These are phyloP conservation scores for Mimas tiliae DNA, from an alignment of 2,888 invertebrate species.

Conservation along the genomic window DNA sequence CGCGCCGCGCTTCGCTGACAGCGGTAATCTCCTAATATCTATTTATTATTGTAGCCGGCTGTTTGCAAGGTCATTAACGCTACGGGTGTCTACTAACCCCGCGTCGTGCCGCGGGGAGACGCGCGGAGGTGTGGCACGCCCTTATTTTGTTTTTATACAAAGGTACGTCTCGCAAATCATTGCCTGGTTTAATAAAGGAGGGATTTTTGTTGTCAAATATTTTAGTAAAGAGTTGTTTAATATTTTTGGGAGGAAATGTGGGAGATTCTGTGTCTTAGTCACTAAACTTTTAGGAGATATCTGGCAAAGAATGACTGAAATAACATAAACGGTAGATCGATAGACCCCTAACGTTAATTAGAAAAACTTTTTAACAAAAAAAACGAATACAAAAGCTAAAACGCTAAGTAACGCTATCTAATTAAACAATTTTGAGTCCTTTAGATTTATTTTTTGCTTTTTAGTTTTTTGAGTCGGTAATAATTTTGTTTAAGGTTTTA, in stretches of 20 bases:
- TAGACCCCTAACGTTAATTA: too few species aligned
- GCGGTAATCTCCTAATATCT: constrained; percentile 70
- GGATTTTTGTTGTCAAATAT: neutral
- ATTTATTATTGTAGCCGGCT: constrained; percentile 61
- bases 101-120: neutral
- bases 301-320: too few species aligned
- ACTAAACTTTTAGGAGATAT: too few species aligned
- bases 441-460: too few species aligned
- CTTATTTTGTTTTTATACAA: constrained; percentile 3
- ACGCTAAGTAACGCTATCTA: too few species aligned
- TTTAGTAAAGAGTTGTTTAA: neutral
- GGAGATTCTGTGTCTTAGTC: neutral
- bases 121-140: constrained; percentile 23
- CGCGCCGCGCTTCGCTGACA: constrained; percentile 48
- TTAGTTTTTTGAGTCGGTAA: too few species aligned
- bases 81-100: constrained; percentile 43
- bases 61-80: constrained; percentile 69
- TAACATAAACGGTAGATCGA: too few species aligned
- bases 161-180: constrained; percentile 4
- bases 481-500: too few species aligned
- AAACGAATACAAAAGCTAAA: too few species aligned
- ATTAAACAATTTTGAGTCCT: too few species aligned
- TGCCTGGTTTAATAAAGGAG: neutral
- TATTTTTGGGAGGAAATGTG: neutral
- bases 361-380: too few species aligned